Percentiles rank a stretch among this genome's conserved stretches.
phyloP scores from a whole-genome alignment of 2,888 invertebrate genomes.

The Caenorhabditis zanzibari region DNA sequence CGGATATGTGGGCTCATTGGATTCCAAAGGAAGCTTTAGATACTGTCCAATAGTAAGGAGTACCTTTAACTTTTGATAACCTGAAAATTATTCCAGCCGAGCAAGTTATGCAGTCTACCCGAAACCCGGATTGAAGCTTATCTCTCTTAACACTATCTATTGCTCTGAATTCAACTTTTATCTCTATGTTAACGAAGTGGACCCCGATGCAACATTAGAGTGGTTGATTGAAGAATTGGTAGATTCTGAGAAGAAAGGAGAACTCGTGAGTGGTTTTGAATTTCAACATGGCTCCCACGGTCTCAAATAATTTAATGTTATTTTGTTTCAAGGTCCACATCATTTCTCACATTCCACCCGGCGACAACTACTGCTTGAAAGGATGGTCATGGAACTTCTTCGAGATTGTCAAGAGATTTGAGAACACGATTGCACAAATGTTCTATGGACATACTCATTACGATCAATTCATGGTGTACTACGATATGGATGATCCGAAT shows the following conservation, averaged over 20 bases:
- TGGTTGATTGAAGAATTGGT: conserved; percentile 90
- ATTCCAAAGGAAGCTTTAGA: conserved; percentile 86
- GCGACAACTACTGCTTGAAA: conserved; percentile 87
- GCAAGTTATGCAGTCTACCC: conserved; percentile 90
- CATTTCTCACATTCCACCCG: conserved; percentile 89
- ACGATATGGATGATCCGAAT: conserved; percentile 74
- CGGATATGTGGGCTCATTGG: conserved; percentile 90
- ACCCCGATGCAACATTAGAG: conserved; percentile 89
- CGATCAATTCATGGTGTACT: conserved; percentile 88
- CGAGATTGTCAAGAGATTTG: conserved; percentile 84
- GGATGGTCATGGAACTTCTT: conserved; percentile 91
- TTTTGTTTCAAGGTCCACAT: conserved; percentile 70
- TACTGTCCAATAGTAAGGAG: conserved; percentile 74
- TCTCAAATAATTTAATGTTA: conserved; percentile 21
- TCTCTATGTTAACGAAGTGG: conserved; percentile 91
- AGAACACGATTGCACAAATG: conserved; percentile 89
- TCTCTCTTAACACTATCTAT: conserved; percentile 81
- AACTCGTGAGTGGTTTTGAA: conserved; percentile 85
- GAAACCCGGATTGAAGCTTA: conserved; percentile 82
- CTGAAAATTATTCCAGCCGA: conserved; percentile 84
- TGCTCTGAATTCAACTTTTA: conserved; percentile 86
- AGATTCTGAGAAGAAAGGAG: conserved; percentile 88
- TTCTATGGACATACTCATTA: conserved; percentile 95
- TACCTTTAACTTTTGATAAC: too few species aligned
- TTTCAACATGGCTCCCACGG: conserved; percentile 31